Conservation (phyloP, 2,113 vertebrate genomes). For the Galemys pyrenaicus region DNA sequence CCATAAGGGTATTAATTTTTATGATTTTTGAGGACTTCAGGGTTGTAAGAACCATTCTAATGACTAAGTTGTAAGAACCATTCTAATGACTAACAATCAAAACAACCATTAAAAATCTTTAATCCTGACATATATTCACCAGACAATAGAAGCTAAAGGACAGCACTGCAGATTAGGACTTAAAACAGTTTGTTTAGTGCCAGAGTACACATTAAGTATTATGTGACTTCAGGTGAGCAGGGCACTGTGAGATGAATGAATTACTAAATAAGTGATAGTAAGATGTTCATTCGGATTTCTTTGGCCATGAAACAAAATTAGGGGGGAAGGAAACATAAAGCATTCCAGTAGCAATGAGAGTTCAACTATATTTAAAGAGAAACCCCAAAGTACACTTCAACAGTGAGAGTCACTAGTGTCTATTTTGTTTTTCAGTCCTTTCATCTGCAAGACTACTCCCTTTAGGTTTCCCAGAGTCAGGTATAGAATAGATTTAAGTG, state of each 20-base stretch:
- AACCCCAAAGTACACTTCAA: neutral
- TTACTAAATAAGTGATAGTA: constrained; percentile 73
- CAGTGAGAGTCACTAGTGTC: neutral
- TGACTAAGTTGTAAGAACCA: neutral
- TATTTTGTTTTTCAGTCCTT: neutral
- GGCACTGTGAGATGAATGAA: constrained; percentile 75
- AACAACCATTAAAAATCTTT: constrained; percentile 54
- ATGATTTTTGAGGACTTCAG: constrained; percentile 10
- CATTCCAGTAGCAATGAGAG: constrained; percentile 20
- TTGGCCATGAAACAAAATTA: constrained; percentile 39
- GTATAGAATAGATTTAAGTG: constrained; percentile 18
- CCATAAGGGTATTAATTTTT: neutral
- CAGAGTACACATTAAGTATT: constrained; percentile 74
- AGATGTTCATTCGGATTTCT: constrained; percentile 58
- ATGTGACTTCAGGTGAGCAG: constrained; percentile 75
- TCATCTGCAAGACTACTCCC: neutral
- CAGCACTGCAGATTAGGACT: constrained; percentile 67
- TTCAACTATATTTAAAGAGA: neutral
- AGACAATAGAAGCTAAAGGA: constrained; percentile 72
- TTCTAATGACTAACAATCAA: constrained; percentile 58
- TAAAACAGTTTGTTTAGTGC: constrained; percentile 74
- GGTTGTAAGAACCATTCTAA: constrained; percentile 44
- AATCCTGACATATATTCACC: constrained; percentile 62
- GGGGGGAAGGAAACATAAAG: neutral
- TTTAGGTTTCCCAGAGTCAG: neutral